These are phyloP conservation scores for Cyanoderma ruficeps DNA, from an alignment of 2,113 vertebrate species.

Conservation along the genomic window DNA sequence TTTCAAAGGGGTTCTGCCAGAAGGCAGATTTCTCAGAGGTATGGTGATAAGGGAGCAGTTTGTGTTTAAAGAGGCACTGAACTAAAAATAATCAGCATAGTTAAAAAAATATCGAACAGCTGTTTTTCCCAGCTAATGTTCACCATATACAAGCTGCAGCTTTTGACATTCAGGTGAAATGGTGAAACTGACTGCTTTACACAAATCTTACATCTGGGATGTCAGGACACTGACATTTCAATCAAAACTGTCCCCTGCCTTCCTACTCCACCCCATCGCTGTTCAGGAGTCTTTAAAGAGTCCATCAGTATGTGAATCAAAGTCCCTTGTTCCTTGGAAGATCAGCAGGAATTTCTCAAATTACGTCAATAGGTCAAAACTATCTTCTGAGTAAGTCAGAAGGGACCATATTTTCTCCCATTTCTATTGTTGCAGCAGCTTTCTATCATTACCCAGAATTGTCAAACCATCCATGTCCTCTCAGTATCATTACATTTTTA, in stretches of 20 bases:
- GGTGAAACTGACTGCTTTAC: not conserved
- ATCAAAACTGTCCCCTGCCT: not conserved
- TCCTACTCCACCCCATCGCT: rapidly evolving
- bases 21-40: not conserved
- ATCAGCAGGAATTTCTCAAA: not conserved
- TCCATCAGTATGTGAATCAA: not conserved
- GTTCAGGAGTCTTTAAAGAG: not conserved
- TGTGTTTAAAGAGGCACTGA: conserved; percentile 5
- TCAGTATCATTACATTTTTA: not conserved
- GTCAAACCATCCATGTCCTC: not conserved
- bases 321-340: not conserved
- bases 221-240: not conserved
- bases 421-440: not conserved
- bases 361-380: not conserved
- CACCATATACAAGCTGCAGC: not conserved
- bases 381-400: not conserved
- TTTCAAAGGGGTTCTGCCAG: not conserved
- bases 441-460: not conserved
- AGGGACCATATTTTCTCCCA: not conserved
- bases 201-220: not conserved
- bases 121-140: not conserved
- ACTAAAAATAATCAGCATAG: conserved; percentile 10
- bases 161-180: not conserved
- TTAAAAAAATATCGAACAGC: not conserved
- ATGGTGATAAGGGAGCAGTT: not conserved